Evolutionary conservation across 1,140 invertebrate genomes (phyloP).

Genomic region (Drosophila kohkoa): DNA sequence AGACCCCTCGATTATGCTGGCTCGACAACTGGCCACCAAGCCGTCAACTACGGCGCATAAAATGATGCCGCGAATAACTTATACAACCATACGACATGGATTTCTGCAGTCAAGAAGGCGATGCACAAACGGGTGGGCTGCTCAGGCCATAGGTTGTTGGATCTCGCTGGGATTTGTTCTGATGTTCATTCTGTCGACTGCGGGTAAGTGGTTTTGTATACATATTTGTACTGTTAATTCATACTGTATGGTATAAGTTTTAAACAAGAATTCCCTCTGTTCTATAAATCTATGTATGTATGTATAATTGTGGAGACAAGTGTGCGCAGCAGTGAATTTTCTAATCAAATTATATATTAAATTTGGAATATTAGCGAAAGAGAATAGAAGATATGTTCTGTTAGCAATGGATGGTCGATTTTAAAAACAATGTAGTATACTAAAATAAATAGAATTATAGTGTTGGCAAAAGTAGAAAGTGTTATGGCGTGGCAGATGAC

Average conservation of each 20-base stretch:
- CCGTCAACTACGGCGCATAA: constrained; percentile 50
- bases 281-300: no score
- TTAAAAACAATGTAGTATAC: no score
- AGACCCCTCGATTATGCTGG: constrained; percentile 49
- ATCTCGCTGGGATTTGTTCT: constrained; percentile 37
- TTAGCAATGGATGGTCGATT: no score
- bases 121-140: constrained; percentile 29
- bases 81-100: constrained; percentile 27
- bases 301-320: no score
- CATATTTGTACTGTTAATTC: not conserved
- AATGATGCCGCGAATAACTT: constrained; percentile 49
- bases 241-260: not conserved
- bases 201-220: constrained; percentile 51
- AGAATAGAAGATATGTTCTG: no score
- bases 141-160: constrained; percentile 25
- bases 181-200: constrained; percentile 37
- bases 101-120: constrained; percentile 34
- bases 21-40: constrained; percentile 44
- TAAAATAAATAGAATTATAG: no score
- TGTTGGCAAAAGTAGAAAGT: not conserved
- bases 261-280: no score
- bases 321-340: no score
- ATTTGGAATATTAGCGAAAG: no score
- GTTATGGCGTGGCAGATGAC: not conserved
- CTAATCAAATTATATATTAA: no score